Percentiles rank a stretch among this genome's conserved stretches.
Evolutionary conservation across 2,888 invertebrate genomes (phyloP).

Genomic region (Tridacna crocea): DNA sequence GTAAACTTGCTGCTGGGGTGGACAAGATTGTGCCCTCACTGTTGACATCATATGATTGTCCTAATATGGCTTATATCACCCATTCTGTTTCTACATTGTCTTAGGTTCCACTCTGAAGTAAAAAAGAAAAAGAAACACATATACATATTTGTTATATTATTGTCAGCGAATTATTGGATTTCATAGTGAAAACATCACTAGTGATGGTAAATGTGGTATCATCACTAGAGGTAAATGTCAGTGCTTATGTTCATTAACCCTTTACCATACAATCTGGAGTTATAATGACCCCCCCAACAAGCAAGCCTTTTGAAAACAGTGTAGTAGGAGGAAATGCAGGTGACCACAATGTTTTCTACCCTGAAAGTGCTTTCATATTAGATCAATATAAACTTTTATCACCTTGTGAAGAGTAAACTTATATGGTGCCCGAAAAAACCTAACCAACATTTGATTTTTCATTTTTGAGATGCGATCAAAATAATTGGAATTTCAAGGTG

Average conservation of each 20-base stretch:
- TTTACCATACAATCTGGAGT: neutral
- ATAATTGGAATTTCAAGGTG: too few species aligned
- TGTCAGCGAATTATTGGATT: too few species aligned
- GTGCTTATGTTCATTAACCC: neutral
- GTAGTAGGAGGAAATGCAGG: neutral
- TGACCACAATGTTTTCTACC: too few species aligned
- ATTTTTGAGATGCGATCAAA: too few species aligned
- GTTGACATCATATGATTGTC: neutral
- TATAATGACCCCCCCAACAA: neutral
- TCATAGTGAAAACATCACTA: too few species aligned
- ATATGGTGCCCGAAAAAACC: too few species aligned
- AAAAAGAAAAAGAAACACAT: neutral
- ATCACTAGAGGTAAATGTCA: too few species aligned
- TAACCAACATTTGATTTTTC: too few species aligned
- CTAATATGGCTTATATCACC: neutral
- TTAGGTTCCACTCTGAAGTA: neutral
- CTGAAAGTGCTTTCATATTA: too few species aligned
- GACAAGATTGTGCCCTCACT: constrained; percentile 15
- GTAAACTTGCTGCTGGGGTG: neutral
- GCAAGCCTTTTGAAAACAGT: neutral
- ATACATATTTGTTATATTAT: too few species aligned
- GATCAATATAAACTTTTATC: too few species aligned
- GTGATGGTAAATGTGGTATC: neutral
- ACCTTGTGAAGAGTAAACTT: too few species aligned
- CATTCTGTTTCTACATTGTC: neutral